Evolutionary conservation across 2,113 vertebrate genomes (phyloP).

Genomic region (Barnardius zonarius): DNA sequence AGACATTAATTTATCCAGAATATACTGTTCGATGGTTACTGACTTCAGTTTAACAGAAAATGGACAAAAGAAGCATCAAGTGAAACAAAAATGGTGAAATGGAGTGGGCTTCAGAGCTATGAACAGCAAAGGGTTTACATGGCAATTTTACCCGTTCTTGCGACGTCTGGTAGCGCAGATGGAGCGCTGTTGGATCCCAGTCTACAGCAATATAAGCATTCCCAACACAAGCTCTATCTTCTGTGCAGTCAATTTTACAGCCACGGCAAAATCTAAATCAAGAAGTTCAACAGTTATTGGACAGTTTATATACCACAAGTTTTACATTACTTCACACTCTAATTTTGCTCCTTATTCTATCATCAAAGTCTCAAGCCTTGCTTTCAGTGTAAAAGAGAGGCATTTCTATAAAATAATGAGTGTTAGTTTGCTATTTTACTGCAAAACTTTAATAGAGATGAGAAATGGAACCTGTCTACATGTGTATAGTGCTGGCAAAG

Average conservation of each 20-base stretch:
- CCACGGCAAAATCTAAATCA: constrained; percentile 89
- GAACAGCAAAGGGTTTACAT: accelerated
- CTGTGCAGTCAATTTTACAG: constrained; percentile 90
- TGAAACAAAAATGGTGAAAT: background rate
- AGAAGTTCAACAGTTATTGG: background rate
- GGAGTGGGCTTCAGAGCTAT: background rate
- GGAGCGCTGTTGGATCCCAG: constrained; percentile 97
- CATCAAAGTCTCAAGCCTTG: background rate
- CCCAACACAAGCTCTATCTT: constrained; percentile 88
- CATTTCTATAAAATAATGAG: background rate
- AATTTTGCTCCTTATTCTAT: background rate
- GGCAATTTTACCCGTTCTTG: constrained; percentile 88
- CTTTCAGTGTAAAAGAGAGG: background rate
- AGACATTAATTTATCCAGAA: background rate
- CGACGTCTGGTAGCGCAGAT: constrained; percentile 97
- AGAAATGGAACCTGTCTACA: background rate
- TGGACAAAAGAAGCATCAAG: background rate
- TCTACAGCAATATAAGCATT: constrained; percentile 96
- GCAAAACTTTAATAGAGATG: background rate
- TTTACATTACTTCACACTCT: background rate
- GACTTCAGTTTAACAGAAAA: background rate
- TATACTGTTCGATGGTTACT: background rate
- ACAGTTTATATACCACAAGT: background rate
- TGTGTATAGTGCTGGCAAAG: background rate
- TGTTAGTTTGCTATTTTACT: background rate